Percentiles rank a stretch among this genome's conserved stretches.
Evolutionary conservation across 2,888 invertebrate genomes (phyloP).

Genomic region (Brachyopa scutellaris): DNA sequence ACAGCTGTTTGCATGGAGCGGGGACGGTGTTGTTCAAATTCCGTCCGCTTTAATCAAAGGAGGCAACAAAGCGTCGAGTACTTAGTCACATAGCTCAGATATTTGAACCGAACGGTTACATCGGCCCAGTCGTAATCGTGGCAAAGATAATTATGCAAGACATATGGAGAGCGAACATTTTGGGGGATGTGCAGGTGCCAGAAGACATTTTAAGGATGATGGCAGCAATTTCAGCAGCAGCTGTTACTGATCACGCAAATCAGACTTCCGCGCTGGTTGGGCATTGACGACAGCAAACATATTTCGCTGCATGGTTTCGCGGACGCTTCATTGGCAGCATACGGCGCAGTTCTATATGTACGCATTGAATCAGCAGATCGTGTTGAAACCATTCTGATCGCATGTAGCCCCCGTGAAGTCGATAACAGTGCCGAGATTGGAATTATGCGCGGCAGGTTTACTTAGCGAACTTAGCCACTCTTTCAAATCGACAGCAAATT

Average conservation of each 20-base stretch:
- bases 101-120: conserved; percentile 27
- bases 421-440: background rate
- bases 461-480: background rate
- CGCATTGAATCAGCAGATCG: background rate
- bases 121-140: conserved; percentile 13
- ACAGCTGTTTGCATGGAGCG: background rate
- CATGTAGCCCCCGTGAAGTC: background rate
- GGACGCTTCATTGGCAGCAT: too few relatives aligned
- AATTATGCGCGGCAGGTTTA: too few relatives aligned
- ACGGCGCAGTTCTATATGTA: background rate
- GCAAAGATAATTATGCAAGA: too few relatives aligned
- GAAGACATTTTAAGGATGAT: background rate
- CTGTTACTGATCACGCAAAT: background rate
- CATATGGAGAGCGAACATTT: too few relatives aligned
- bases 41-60: background rate
- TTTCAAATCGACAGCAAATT: too few relatives aligned
- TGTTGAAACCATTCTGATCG: background rate
- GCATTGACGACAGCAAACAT: background rate
- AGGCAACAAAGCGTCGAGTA: too few relatives aligned
- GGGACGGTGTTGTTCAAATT: background rate
- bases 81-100: conserved; percentile 11
- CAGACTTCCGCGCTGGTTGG: background rate
- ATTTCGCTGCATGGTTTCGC: too few relatives aligned
- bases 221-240: background rate
- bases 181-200: background rate